Conservation (phyloP, 2,113 vertebrate genomes). For the Oreochromis tanganicae region DNA sequence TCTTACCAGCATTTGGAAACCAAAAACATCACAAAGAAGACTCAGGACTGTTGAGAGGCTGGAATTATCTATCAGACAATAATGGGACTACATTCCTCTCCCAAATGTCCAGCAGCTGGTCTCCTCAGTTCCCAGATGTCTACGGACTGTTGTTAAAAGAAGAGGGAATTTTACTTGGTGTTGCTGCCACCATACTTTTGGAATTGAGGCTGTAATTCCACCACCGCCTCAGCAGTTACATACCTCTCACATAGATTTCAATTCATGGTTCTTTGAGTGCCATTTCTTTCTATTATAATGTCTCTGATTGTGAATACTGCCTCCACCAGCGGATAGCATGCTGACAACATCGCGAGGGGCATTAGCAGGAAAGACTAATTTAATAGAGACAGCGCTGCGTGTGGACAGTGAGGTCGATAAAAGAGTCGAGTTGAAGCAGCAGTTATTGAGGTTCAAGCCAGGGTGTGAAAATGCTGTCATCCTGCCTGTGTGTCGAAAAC, state of each 20-base stretch:
- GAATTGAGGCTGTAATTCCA: neutral
- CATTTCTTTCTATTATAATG: neutral
- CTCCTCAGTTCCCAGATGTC: neutral
- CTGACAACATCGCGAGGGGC: neutral
- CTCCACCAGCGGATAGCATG: neutral
- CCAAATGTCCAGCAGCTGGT: neutral
- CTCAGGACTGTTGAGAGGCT: accelerated
- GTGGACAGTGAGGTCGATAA: neutral
- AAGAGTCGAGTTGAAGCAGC: neutral
- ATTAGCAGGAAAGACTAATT: neutral
- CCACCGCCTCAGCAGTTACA: neutral
- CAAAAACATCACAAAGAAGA: neutral
- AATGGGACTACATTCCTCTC: neutral
- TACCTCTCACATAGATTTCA: neutral
- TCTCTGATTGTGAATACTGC: neutral
- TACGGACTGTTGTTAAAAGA: neutral
- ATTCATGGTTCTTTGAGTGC: neutral
- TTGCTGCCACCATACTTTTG: neutral
- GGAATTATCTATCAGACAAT: neutral
- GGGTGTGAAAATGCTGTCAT: neutral
- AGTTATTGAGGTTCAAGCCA: neutral
- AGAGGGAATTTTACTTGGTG: neutral
- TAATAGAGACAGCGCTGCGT: neutral
- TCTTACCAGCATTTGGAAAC: neutral
- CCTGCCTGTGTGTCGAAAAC: neutral